Evolutionary conservation across 2,888 invertebrate species (phyloP), one percentile per base, ranked within the genome.

Genomic region (Girardia tigrina): DNA sequence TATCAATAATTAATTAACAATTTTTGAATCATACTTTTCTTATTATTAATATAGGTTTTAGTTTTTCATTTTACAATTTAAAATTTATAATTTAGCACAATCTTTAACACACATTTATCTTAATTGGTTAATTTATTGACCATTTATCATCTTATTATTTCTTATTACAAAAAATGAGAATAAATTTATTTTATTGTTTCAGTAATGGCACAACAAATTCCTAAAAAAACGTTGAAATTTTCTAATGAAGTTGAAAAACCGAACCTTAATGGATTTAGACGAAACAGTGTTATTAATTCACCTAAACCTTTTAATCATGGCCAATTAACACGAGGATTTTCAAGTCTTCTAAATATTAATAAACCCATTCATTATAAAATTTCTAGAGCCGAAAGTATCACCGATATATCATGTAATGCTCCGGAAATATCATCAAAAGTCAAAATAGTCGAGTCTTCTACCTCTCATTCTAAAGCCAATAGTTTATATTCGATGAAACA

Each of bases 371-470:
- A 16, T 12, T 56, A 56, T 56, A 23, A 56, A 56, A 56, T 56
- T 6, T 20, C 56, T 56, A 56, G 56, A 20, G 56, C 56, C 2
- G 23, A 56, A 56, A 56, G 56, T 56, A 56, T 56, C 4, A 56
- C n/a, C 20, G 56, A 56, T 56, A 56, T 56, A 56, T 56, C 56
- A n/a, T 56, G 56, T n/a, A n/a, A 56, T 56, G n/a, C 56, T n/a
- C n/a, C 56, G 56, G n/a, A n/a, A 12, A 16, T 23, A 20, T 56
- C 56, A 56, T 4, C 56, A 4, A 20, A 20, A 20, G 56, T 56
- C 23, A 56, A 56, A 56, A 56, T 56, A 20, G 56, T 56, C 20
- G 20, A 56, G 23, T 56, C 56, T 56, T n/a, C n/a, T n/a, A 56
- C 56, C 4, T 12, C 56, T 6, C 23, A n/a, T 6, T 4, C 8